Percentiles rank a stretch among this genome's conserved stretches.
Conservation (phyloP, 1,140 invertebrate species). For the Ostrea edulis region DNA sequence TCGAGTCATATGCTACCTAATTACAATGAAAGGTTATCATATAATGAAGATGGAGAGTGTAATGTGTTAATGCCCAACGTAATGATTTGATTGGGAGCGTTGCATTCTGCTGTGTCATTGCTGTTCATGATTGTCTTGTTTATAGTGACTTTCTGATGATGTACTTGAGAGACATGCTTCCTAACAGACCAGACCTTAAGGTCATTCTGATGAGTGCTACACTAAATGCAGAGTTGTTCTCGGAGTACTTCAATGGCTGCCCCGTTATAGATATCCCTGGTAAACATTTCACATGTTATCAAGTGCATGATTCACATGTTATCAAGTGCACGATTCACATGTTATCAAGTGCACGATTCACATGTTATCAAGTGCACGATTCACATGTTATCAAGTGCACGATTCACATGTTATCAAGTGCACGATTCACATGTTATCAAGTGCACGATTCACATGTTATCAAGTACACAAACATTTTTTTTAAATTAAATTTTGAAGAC, state of each 20-base stretch:
- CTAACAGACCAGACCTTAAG: slow-evolving; percentile 71
- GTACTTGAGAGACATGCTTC: slow-evolving; percentile 74
- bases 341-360: not conserved
- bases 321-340: not conserved
- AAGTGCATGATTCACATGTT: not conserved
- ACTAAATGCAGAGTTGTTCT: slow-evolving; percentile 76
- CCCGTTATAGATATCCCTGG: slow-evolving; percentile 84
- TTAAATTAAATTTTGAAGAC: too few relatives aligned
- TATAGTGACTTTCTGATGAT: slow-evolving; percentile 78
- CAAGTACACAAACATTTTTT: too few relatives aligned
- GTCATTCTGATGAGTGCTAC: slow-evolving; percentile 79
- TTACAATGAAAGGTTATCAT: too few relatives aligned
- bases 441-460: not conserved
- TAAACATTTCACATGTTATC: slow-evolving; percentile 43
- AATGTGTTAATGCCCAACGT: too few relatives aligned
- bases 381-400: too few relatives aligned
- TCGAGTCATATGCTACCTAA: too few relatives aligned
- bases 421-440: not conserved
- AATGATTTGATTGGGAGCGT: too few relatives aligned
- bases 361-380: not conserved
- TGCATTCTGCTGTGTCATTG: not conserved
- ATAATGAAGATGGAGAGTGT: too few relatives aligned
- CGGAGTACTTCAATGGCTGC: slow-evolving; percentile 83
- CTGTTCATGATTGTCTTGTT: not conserved
- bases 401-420: not conserved